These are phyloP conservation scores for Lycaon pictus DNA, from an alignment of 2,113 vertebrate genomes.

Conservation along the genomic window DNA sequence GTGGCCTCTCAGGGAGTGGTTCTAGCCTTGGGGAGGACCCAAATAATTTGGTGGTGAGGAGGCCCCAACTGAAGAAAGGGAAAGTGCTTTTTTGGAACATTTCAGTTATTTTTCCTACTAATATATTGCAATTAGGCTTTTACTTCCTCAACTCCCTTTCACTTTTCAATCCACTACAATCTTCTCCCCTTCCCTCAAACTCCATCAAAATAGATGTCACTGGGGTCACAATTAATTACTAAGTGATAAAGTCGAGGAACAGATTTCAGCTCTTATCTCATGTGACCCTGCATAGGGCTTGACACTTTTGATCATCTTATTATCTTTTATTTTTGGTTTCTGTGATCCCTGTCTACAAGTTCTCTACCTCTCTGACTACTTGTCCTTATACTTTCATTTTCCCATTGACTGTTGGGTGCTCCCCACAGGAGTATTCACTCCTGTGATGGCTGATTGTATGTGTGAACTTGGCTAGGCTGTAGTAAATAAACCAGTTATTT, in stretches of 20 bases:
- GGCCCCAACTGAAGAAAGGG: neutral
- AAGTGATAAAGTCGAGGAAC: neutral
- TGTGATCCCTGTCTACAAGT: neutral
- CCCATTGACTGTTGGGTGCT: neutral
- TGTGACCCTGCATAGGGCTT: neutral
- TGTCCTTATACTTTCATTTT: neutral
- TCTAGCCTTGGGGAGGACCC: slow-evolving; percentile 40
- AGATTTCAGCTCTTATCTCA: neutral
- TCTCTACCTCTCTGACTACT: neutral
- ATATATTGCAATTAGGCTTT: neutral
- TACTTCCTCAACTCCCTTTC: slow-evolving; percentile 33
- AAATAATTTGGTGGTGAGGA: neutral
- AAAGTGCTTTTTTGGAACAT: neutral
- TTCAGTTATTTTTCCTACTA: slow-evolving; percentile 37
- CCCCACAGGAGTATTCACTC: neutral
- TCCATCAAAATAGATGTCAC: neutral
- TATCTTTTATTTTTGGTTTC: neutral
- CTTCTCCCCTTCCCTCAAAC: neutral
- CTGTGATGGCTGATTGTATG: neutral
- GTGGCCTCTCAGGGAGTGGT: neutral
- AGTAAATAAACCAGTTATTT: neutral
- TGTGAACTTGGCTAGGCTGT: neutral
- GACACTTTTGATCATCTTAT: neutral
- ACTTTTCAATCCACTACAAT: neutral
- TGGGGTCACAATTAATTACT: neutral